Base-by-base conservation (phyloP, 2,797 vertebrate species). In the Otus scops region DNA sequence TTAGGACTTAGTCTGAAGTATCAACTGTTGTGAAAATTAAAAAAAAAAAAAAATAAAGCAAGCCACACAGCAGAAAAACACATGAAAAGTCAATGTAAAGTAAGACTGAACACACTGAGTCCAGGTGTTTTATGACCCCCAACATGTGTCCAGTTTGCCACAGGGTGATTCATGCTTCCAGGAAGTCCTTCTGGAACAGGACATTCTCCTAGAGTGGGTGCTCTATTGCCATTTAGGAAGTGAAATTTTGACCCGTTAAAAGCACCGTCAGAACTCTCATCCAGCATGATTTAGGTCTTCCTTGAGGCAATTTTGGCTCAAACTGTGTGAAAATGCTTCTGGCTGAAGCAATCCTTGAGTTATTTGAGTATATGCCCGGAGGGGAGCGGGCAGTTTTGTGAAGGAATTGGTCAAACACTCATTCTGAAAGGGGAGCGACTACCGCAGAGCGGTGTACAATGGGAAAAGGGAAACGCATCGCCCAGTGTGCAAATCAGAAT, bases 261-360 rank as follows among this genome's bases (percentile, higher is more conserved):
- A 89, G 41, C 88, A 80, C n/a, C 1, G 0, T 79, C 68, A 77
- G 48, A 89, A 80, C 64, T 60, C 56, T 64, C 21, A 68, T 57
- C 60, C 41, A 67, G 5, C 57, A 41, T 53, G 47, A 76, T 89
- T 82, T 95, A 91, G 43, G 59, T 82, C 47, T 97, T 92, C 64
- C 93, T 89, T 51, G 39, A 32, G 71, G 88, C 53, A 85, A 2
- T 85, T 95, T 87, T 96, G 92, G 78, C 85, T 93, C 74, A 63
- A 89, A 69, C 43, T 93, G 67, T 94, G 92, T 85, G 84, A 95
- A 96, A 95, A 64, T 39, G 60, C 75, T 91, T 83, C 56, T 94
- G 82, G 53, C 87, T 91, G 81, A 92, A 91, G 91, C 60, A 88
- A 8, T 78, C 53, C 41, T 47, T 53, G 43, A 74, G 39, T 60